These are phyloP conservation scores for Corythornis madagascariensis DNA, from an alignment of 2,113 vertebrate genomes.

Conservation along the genomic window DNA sequence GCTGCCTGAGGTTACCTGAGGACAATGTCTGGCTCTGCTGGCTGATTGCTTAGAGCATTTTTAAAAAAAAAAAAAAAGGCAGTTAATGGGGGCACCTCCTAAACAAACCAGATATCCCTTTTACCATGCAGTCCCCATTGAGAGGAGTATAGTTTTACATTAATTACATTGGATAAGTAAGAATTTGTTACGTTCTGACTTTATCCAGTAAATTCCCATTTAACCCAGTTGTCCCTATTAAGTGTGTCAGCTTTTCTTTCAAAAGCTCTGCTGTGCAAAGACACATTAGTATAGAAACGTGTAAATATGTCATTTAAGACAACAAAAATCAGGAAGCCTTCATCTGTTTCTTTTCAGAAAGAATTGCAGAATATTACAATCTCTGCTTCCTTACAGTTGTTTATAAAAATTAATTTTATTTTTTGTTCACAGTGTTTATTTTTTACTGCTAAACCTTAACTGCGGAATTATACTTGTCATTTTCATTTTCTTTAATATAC, in stretches of 20 bases:
- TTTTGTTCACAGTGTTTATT: background rate
- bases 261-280: constrained; percentile 15
- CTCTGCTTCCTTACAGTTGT: background rate
- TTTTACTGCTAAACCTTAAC: background rate
- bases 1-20: constrained; percentile 66
- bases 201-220: constrained; percentile 62
- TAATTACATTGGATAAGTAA: constrained; percentile 53
- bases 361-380: background rate
- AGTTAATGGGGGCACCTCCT: constrained; percentile 50
- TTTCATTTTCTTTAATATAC: background rate
- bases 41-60: constrained; percentile 39
- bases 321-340: background rate
- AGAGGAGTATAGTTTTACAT: constrained; percentile 55
- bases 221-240: constrained; percentile 61
- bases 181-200: constrained; percentile 48
- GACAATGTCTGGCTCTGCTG: constrained; percentile 58
- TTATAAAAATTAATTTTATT: background rate
- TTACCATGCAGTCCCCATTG: constrained; percentile 1
- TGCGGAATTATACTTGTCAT: background rate
- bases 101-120: constrained; percentile 54
- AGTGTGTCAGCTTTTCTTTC: constrained; percentile 48
- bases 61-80: background rate
- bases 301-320: background rate
- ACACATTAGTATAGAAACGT: constrained; percentile 12
- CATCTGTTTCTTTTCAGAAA: background rate